Evolutionary conservation across 2,113 vertebrate species (phyloP).

Genomic region (Grallaria varia): DNA sequence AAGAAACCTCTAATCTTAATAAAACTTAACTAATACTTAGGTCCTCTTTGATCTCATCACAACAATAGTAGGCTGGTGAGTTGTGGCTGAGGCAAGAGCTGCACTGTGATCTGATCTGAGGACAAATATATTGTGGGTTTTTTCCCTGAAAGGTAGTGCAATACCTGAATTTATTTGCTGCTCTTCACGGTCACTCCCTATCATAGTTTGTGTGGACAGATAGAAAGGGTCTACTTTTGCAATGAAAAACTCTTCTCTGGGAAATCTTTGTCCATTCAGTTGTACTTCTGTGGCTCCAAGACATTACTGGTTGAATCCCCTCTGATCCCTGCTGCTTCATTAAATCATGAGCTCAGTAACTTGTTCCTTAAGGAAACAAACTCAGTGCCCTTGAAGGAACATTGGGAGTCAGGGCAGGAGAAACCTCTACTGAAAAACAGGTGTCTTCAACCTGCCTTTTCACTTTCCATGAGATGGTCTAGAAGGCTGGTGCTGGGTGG

Average conservation of each 20-base stretch:
- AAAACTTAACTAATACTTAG: neutral
- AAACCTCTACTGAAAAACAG: neutral
- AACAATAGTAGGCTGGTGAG: neutral
- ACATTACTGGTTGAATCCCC: fast-evolving
- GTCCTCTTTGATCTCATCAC: neutral
- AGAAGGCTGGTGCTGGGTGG: neutral
- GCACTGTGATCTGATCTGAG: neutral
- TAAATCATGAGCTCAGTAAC: neutral
- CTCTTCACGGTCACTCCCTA: neutral
- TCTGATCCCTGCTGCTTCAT: neutral
- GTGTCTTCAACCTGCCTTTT: neutral
- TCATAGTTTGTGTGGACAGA: neutral
- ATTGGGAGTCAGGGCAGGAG: neutral
- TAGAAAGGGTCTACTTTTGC: neutral
- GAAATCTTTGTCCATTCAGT: neutral
- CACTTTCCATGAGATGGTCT: neutral
- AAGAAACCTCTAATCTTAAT: neutral
- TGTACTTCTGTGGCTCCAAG: neutral
- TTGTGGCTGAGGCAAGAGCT: neutral
- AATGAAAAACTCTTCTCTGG: neutral
- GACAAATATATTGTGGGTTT: neutral
- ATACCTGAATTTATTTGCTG: neutral
- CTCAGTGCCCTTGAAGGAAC: neutral
- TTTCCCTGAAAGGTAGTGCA: neutral
- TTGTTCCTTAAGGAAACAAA: neutral